Base-by-base conservation (phyloP, 2,797 vertebrate species). In the Silurus lanzhouensis region DNA sequence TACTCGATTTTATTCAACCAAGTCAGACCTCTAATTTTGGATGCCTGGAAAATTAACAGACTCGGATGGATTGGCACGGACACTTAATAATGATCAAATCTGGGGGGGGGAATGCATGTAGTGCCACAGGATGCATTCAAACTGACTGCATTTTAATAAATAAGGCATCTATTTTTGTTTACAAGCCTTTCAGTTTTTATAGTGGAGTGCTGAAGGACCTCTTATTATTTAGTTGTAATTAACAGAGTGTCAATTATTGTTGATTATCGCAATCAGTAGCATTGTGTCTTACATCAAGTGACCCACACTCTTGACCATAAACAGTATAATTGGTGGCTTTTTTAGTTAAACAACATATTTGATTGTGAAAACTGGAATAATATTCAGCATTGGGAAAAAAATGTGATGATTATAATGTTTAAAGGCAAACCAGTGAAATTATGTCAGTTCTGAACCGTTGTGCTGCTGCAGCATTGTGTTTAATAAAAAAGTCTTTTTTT, bases 341-440 rank as follows among this genome's bases (percentile, higher is more conserved):
- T 52, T 15, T 81, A 38, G 38, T 12, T 79, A 20, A 52, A 67
- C 31, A 63, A 25, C n/a, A 44, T 25, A 25, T 74, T 17, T 55
- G 25, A 64, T 52, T 66, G 44, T 81, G 48, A 75, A 81, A 66
- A 20, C 70, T 85, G 48, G 22, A 61, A 66, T 61, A 64, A 76
- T 76, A 64, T 52, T 78, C 63, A 25, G 31, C 20, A 17, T 31
- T 2, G 58, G 55, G 31, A 2, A 27, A 38, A 72, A 38, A 58
- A 79, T 48, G 38, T 27, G 67, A 84, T 70, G 22, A 81, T 74
- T 70, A 60, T 85, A 66, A 85, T 74, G 25, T 85, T 63, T 63
- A 38, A 81, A 85, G 27, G 58, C 15, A 57, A 68, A 85, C 46
- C 64, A 57, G 44, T 66, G 60, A 75, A 81, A 75, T 81, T 9